Evolutionary conservation across 2,113 vertebrate genomes (phyloP), one percentile per base, ranked within the genome.

Genomic region (Dipodomys stephensi): DNA sequence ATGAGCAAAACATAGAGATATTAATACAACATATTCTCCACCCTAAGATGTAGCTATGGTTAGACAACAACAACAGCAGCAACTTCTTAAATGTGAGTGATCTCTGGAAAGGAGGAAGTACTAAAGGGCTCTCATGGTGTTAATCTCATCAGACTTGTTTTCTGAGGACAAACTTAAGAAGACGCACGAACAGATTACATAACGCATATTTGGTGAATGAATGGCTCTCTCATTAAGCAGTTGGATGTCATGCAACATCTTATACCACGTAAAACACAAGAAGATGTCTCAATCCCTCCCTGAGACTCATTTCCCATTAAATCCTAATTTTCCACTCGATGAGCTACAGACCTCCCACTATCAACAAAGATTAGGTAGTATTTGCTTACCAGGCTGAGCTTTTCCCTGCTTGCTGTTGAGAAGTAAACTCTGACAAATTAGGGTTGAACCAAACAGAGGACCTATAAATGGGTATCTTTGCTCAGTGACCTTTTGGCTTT

Each of bases 321-420:
- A 96, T 91, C 79, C 60, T 71, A 91, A 76, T 97, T 96, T 97
- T 96, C 88, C 92, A 97, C 89, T 93, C 96, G 97, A 96, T 81
- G 78, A 96, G 85, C 90, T 88, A 30, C 90, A 91, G 93, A 82
- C 92, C 73, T 93, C 93, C 93, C 86, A 93, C 80, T 76, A 94
- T 96, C 90, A 94, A 97, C 93, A 96, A 88, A 95, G 91, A 97
- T 93, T 85, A 93, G 68, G 67, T 68, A 88, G 89, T 32, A 19
- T 77, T 94, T 87, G 94, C 83, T 89, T 88, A 87, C 80, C 80
- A 91, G 64, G 25, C 22, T 71, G 68, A 93, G 46, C 69, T 74
- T 73, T 80, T 78, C 46, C 62, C 84, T 80, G 46, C 73, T 80
- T 11, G 57, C 39, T 83, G 64, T 86, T 49, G 27, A 89, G 83